A percentile compares a stretch with the other conserved stretches of the same genome.
phyloP scores from a whole-genome alignment of 2,888 invertebrate species.

The Scaptomyza polygonia region DNA sequence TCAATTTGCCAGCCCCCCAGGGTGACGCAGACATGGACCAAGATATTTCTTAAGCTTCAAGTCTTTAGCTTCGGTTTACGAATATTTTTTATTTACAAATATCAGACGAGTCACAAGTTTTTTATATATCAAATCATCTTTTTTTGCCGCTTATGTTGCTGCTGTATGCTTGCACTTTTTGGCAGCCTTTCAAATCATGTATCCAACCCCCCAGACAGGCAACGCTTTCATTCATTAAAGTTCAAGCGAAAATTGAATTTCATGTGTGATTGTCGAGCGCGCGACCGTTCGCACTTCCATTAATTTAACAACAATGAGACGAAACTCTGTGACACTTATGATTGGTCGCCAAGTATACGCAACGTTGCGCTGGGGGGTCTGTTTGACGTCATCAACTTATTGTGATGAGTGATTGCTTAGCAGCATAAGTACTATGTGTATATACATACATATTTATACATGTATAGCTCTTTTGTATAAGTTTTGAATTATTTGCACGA shows the following conservation, averaged over 20 bases:
- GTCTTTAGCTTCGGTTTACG: too few relatives aligned
- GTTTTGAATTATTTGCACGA: conserved; percentile 48
- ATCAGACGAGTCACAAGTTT: too few relatives aligned
- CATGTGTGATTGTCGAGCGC: conserved; percentile 39
- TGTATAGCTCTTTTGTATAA: neutral
- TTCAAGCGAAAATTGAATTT: conserved; percentile 51
- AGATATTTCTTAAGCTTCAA: too few relatives aligned
- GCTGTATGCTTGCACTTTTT: conserved; percentile 7
- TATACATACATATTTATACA: neutral
- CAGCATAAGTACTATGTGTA: too few relatives aligned
- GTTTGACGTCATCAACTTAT: conserved; percentile 39
- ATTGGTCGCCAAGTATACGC: conserved; percentile 33
- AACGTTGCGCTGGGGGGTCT: conserved; percentile 6
- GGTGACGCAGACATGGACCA: too few relatives aligned
- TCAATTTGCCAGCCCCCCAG: too few relatives aligned
- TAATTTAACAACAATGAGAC: conserved; percentile 47
- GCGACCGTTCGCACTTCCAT: conserved; percentile 23
- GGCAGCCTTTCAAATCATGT: conserved; percentile 4
- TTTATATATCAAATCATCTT: neutral
- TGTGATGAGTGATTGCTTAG: conserved; percentile 25
- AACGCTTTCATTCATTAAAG: conserved; percentile 59
- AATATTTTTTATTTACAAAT: too few relatives aligned
- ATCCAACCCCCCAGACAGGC: conserved; percentile 19
- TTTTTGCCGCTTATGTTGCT: neutral
- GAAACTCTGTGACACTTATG: conserved; percentile 10